phyloP scores from a whole-genome alignment of 2,113 vertebrate species.

The Burhinus bistriatus region DNA sequence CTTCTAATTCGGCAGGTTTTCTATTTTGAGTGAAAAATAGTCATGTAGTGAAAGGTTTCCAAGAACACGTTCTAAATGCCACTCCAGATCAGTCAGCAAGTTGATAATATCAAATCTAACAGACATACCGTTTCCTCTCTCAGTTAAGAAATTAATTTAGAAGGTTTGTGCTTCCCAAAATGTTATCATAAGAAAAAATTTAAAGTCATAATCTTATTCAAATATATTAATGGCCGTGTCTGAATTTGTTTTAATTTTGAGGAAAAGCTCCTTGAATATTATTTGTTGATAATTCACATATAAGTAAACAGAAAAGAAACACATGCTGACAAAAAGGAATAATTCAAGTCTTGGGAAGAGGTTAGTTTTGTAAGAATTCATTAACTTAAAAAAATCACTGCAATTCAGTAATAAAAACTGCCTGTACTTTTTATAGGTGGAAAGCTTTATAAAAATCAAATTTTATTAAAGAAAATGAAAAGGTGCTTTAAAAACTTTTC shows the following conservation, averaged over 20 bases:
- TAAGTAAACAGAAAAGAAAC: not conserved
- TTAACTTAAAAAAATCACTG: not conserved
- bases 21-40: not conserved
- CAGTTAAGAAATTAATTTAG: not conserved
- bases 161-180: not conserved
- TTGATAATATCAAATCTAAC: not conserved
- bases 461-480: slow-evolving; percentile 28
- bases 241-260: not conserved
- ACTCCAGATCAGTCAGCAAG: not conserved
- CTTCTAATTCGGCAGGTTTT: not conserved
- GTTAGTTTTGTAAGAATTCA: not conserved
- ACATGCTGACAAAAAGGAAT: not conserved
- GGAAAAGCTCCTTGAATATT: not conserved
- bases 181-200: not conserved
- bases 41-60: not conserved
- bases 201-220: not conserved
- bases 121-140: not conserved
- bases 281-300: not conserved
- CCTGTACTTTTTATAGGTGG: not conserved
- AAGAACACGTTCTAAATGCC: not conserved
- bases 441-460: not conserved
- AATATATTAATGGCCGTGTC: not conserved
- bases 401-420: not conserved
- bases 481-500: not conserved
- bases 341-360: not conserved